Base-by-base conservation (phyloP, 2,888 invertebrate species). In the Dasypolia templi region DNA sequence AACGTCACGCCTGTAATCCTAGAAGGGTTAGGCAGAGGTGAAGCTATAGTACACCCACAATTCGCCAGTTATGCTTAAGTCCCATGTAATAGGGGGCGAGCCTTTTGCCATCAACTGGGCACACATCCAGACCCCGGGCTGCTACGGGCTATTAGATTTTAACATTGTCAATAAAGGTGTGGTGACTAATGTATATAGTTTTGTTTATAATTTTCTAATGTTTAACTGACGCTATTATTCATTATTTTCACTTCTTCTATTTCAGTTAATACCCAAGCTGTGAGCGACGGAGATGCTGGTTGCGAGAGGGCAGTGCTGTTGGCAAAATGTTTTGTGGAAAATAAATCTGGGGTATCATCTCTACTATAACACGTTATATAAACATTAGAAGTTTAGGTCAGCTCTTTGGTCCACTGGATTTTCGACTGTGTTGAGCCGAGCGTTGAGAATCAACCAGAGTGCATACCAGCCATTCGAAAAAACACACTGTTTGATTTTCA, bases 291-390 rank as follows among this genome's bases (percentile, higher is more conserved):
- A 0, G 85, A 83, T 0, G 88, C 89, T 53, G 92, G 92, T 4
- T 93, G 93, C 55, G 91, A 93, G 17, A 86, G 93, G 59, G 90
- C 93, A 3, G 77, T 84, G 42, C 81, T 92, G 22, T 29, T 92
- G 12, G 17, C 69, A 1, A 61, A 78, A 29, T 88, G 88, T 65
- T 69, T 71, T 6, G 9, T 73, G 4, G 67, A 80, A 2, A 49
- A 84, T 11, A 82, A 84, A 56, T 35, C 72, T 55, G 62, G 75
- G 66, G 89, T 72, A 42, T 32, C 22, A 49, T 49, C 29, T 32
- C 12, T 56, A 65, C 1, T 26, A 1, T 29, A 44, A 44, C 14
- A 4, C 12, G 3, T 56, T 19, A 12, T 12, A 26, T 35, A 26
- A 55, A n/a, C 3, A 56, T 55, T 35, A 29, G 2, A 51, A 14